Evolutionary conservation across 2,888 invertebrate species (phyloP).

Genomic region (Disparrhopalites patrizii): DNA sequence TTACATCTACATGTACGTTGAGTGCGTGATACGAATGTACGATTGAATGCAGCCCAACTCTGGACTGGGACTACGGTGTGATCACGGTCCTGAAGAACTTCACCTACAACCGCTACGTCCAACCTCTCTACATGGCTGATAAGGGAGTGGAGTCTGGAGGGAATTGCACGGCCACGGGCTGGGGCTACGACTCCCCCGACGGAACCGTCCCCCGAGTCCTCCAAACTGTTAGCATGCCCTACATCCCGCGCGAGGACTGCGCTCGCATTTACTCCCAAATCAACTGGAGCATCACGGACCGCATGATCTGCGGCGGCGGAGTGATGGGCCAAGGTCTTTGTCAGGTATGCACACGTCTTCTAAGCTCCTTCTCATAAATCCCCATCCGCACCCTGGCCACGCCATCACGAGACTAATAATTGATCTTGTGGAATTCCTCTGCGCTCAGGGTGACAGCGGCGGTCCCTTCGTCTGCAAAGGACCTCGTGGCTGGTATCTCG

Average conservation of each 20-base stretch:
- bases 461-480: slow-evolving; percentile 7
- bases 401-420: too few relatives aligned
- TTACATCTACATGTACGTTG: too few relatives aligned
- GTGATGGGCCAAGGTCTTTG: neutral
- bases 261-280: neutral
- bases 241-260: neutral
- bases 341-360: too few relatives aligned
- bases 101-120: neutral
- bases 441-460: slow-evolving; percentile 10
- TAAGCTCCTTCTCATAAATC: too few relatives aligned
- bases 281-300: slow-evolving; percentile 8
- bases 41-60: too few relatives aligned
- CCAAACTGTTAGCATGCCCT: neutral
- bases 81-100: neutral
- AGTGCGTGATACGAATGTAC: too few relatives aligned
- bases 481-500: neutral
- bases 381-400: too few relatives aligned
- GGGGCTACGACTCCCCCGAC: slow-evolving; percentile 4
- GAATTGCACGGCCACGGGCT: neutral
- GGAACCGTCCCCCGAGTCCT: neutral
- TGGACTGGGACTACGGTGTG: slow-evolving; percentile 15
- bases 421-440: too few relatives aligned
- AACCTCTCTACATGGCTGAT: neutral
- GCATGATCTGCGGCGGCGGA: slow-evolving; percentile 10
- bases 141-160: neutral